Conservation (phyloP, 2,113 vertebrate species). For the Serilophus lunatus region DNA sequence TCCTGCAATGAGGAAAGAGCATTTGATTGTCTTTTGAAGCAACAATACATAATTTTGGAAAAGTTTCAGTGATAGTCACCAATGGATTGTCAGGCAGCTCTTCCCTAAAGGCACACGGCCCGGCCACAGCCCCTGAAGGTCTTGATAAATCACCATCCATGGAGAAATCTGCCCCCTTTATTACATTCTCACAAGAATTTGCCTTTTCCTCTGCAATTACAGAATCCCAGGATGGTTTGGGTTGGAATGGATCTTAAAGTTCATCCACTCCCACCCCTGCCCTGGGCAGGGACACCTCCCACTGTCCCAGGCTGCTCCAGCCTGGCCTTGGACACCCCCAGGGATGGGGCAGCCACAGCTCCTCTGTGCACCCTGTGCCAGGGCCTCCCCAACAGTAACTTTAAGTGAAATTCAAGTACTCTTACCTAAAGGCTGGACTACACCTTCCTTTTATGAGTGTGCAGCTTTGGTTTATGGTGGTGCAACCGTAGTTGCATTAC, state of each 20-base stretch:
- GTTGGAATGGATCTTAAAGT: too few species aligned
- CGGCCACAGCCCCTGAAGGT: not conserved
- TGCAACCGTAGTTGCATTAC: not conserved
- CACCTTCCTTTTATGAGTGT: not conserved
- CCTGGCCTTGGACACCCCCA: not conserved
- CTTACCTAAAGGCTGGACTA: not conserved
- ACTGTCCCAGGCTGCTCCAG: rapidly evolving
- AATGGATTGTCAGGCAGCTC: not conserved
- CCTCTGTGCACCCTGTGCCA: not conserved
- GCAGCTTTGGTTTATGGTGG: not conserved
- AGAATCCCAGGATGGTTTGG: too few species aligned
- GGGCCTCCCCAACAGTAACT: not conserved
- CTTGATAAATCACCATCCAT: not conserved
- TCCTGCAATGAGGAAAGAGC: not conserved
- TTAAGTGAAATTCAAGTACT: not conserved
- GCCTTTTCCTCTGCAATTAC: not conserved
- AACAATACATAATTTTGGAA: not conserved
- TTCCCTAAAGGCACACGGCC: not conserved
- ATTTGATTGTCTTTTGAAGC: not conserved
- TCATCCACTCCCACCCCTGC: rapidly evolving
- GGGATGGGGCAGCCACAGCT: not conserved
- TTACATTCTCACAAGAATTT: not conserved
- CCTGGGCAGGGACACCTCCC: not conserved
- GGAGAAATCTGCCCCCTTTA: not conserved
- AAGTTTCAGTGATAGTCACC: not conserved